Conservation (phyloP, 2,888 invertebrate genomes). For the Mylabris sibirica region DNA sequence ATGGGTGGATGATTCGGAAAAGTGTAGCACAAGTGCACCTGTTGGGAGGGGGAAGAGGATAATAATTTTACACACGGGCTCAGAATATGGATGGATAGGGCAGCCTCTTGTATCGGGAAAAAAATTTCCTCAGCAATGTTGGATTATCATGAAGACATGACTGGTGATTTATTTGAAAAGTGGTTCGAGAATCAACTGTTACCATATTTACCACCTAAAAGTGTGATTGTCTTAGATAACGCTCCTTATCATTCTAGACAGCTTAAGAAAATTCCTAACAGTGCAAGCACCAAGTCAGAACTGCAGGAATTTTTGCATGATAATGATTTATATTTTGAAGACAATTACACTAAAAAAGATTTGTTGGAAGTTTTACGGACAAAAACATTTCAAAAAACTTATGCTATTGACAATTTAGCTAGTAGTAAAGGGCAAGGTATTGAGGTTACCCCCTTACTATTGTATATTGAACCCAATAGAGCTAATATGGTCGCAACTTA, state of each 20-base stretch:
- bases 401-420: not conserved
- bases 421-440: not conserved
- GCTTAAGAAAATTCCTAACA: slow-evolving; percentile 20
- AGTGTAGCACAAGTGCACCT: not conserved
- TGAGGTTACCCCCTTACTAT: not conserved
- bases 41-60: not conserved
- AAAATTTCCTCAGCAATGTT: not conserved
- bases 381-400: not conserved
- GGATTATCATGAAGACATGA: slow-evolving; percentile 35
- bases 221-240: slow-evolving; percentile 37
- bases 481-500: not conserved
- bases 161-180: slow-evolving; percentile 30
- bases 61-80: not conserved
- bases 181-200: slow-evolving; percentile 33
- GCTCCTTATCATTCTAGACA: slow-evolving; percentile 32
- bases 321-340: slow-evolving; percentile 22
- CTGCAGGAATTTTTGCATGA: slow-evolving; percentile 14
- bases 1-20: not conserved
- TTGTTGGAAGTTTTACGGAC: slow-evolving; percentile 9
- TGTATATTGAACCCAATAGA: not conserved
- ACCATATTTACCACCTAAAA: slow-evolving; percentile 24
- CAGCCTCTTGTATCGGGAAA: not conserved
- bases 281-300: slow-evolving; percentile 4
- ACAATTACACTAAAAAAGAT: slow-evolving; percentile 16
- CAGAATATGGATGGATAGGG: not conserved